These are phyloP conservation scores for Drosophila stalkeri DNA, from an alignment of 2,888 invertebrate genomes.

Conservation along the genomic window DNA sequence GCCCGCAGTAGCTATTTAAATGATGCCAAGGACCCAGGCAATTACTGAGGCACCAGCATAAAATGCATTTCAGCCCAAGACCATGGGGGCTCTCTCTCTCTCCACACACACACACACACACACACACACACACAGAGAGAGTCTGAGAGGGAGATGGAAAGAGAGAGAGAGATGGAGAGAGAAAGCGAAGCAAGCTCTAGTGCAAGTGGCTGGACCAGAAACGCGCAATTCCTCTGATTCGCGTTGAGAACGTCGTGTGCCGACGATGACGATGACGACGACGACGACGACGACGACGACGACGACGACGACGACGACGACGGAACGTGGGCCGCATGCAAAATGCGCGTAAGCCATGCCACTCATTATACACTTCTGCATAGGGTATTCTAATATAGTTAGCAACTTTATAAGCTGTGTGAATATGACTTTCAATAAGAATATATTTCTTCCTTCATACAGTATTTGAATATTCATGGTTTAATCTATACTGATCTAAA, in stretches of 20 bases:
- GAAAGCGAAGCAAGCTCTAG: constrained; percentile 1
- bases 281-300: constrained; percentile 19
- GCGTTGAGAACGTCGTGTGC: constrained; percentile 13
- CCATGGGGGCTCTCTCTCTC: constrained; percentile 56
- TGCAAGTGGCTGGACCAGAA: constrained; percentile 12
- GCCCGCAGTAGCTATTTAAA: constrained; percentile 80
- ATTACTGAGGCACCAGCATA: constrained; percentile 69
- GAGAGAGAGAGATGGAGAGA: constrained; percentile 2
- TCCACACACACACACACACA: too few species aligned
- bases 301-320: constrained; percentile 16
- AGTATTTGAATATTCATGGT: background rate
- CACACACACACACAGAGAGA: background rate
- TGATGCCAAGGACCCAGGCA: constrained; percentile 63
- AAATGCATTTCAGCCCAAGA: constrained; percentile 40
- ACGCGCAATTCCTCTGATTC: constrained; percentile 13
- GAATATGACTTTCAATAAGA: background rate
- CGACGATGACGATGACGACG: constrained; percentile 22
- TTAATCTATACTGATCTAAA: too few species aligned
- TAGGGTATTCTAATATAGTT: background rate
- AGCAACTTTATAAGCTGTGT: background rate
- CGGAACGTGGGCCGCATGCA: constrained; percentile 70
- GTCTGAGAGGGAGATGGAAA: background rate
- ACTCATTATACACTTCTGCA: constrained; percentile 23
- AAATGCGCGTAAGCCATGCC: constrained; percentile 35
- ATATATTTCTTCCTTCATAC: background rate